phyloP scores from a whole-genome alignment of 2,113 vertebrate species.

The Tichodroma muraria region DNA sequence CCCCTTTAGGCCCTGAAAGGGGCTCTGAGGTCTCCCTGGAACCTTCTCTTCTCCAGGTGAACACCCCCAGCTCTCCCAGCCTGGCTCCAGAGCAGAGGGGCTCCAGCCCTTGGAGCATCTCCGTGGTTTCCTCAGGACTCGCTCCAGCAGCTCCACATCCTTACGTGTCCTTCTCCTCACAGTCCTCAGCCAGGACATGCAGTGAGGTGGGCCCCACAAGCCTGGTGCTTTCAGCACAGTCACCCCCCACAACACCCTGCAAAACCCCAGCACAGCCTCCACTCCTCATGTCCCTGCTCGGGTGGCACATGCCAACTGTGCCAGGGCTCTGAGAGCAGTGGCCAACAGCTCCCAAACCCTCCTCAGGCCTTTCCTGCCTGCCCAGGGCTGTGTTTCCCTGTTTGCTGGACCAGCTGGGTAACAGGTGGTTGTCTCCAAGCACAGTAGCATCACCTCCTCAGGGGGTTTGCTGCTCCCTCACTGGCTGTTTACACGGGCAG shows the following conservation, averaged over 20 bases:
- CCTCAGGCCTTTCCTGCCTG: neutral
- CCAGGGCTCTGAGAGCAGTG: neutral
- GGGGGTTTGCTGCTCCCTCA: neutral
- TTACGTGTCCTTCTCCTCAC: neutral
- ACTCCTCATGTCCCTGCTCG: accelerated
- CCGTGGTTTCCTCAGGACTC: accelerated
- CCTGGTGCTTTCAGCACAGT: neutral
- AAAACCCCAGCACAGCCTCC: neutral
- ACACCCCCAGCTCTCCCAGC: neutral
- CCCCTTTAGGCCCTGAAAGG: accelerated
- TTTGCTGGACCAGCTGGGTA: neutral
- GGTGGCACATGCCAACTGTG: neutral
- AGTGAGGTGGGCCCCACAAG: neutral
- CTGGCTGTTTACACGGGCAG: neutral
- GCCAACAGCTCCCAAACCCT: neutral
- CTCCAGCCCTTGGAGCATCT: accelerated
- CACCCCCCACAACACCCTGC: neutral
- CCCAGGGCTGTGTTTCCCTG: neutral
- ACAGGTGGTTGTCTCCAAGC: neutral
- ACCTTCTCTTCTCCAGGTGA: neutral
- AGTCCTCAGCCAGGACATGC: neutral
- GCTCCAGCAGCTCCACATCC: neutral
- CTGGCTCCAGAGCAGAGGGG: neutral
- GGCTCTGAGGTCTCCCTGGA: neutral
- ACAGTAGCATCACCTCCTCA: neutral